phyloP scores from a whole-genome alignment of 2,113 vertebrate species.

The Etheostoma cragini region DNA sequence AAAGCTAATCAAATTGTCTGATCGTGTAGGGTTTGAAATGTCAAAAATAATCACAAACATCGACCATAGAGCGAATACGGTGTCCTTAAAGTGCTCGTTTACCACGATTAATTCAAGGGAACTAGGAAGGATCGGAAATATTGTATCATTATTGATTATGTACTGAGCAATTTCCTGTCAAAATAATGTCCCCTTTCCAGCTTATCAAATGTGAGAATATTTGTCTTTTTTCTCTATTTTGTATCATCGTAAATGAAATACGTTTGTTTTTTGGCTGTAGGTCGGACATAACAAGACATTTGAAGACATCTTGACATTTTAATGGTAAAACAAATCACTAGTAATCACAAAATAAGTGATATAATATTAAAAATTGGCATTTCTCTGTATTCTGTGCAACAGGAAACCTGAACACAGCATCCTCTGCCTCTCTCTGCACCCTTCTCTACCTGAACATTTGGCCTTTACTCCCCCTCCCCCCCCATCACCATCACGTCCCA shows the following conservation, averaged over 20 bases:
- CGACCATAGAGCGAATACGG: background rate
- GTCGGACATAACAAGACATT: no score
- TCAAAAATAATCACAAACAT: slow-evolving; percentile 9
- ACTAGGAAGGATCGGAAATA: background rate
- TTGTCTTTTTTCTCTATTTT: background rate
- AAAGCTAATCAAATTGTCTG: slow-evolving; percentile 8
- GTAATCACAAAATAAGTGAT: no score
- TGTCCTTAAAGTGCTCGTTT: background rate
- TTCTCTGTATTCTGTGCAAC: background rate
- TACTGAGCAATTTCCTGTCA: background rate
- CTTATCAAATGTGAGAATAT: background rate
- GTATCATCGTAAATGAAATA: background rate
- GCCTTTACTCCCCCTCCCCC: slow-evolving; percentile 13
- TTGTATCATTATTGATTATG: background rate
- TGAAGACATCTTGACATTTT: no score
- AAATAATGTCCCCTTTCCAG: background rate
- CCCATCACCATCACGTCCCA: no score
- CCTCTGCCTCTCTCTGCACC: background rate
- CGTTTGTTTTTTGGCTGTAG: background rate
- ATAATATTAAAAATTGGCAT: no score
- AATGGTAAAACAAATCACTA: no score
- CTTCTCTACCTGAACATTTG: background rate
- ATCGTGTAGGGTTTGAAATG: slow-evolving; percentile 30
- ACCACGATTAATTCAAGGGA: background rate
- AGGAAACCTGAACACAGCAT: slow-evolving; percentile 6